Percentiles rank a stretch among this genome's conserved stretches.
phyloP scores from a whole-genome alignment of 2,888 invertebrate genomes.

The Cryptus armator region DNA sequence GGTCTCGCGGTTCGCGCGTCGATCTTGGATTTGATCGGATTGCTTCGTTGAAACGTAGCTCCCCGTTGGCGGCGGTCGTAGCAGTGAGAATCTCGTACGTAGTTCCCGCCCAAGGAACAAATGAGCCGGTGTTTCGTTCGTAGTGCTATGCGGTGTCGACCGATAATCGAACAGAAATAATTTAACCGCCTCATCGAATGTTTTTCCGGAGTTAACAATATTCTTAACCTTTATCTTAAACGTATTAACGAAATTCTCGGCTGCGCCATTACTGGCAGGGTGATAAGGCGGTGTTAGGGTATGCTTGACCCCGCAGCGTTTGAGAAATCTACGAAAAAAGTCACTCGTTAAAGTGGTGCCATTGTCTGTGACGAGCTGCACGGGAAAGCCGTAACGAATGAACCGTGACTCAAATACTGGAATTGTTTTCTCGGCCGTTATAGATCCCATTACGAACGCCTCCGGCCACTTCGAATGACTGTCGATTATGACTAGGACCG shows the following conservation, averaged over 20 bases:
- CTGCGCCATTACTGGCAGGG: constrained; percentile 60
- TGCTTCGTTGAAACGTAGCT: too few relatives aligned
- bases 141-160: constrained; percentile 3
- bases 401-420: constrained; percentile 45
- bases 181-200: neutral
- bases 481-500: constrained; percentile 71
- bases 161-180: neutral
- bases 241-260: constrained; percentile 66
- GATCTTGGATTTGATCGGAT: too few relatives aligned
- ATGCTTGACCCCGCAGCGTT: constrained; percentile 28
- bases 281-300: constrained; percentile 47
- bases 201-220: too few relatives aligned
- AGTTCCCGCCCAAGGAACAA: too few relatives aligned
- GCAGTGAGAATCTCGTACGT: too few relatives aligned
- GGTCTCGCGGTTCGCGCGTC: too few relatives aligned
- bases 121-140: neutral
- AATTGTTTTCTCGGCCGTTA: constrained; percentile 6
- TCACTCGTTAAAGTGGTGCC: neutral
- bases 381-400: neutral
- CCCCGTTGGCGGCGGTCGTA: too few relatives aligned
- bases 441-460: constrained; percentile 2
- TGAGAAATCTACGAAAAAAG: neutral
- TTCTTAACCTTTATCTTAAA: constrained; percentile 47
- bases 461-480: constrained; percentile 67
- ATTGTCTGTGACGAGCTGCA: neutral